Evolutionary conservation across 2,888 invertebrate species (phyloP), one percentile per base, ranked within the genome.

Genomic region (Crioceris asparagi): DNA sequence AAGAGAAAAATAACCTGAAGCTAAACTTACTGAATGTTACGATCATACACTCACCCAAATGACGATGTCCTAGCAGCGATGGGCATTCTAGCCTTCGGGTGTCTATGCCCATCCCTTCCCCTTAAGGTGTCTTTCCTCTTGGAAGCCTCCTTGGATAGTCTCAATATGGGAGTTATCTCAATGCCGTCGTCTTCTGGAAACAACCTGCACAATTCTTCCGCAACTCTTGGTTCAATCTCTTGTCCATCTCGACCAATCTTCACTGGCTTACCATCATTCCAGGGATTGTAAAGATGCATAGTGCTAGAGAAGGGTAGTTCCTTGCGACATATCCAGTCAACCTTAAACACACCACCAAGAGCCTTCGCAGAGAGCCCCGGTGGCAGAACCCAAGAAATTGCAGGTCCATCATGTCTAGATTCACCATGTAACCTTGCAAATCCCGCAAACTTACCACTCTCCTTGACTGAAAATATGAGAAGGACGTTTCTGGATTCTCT

Each of bases 161-260:
- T 74, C 46, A 92, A 64, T 49, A 91, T 84, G 12, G 87, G 83
- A 12, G 86, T 86, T 72, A 92, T 75, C 67, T 92, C 91, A 53
- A 91, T 82, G 47, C 81, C 80, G 48, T 88, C 84, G 65, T 97
- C 97, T 64, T 90, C 83, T 2, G 92, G 85, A 65, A 97, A 97
- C 31, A 96, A 68, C 41, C 93, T 77, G 59, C 92, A 97, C 40
- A 97, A 68, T 61, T 93, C 91, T 62, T 91, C 90, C 12, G 92
- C 97, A 36, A 92, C 88, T 62, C 86, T 79, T 2, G 94, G 93
- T 62, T 96, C 96, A 50, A 97, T 91, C 73, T 96, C 96, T 73
- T 96, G 85, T 0, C 97, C 97, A 70, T 97, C 97, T 45, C 97
- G 75, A n/a, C 94, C 97, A 55, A 97, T 96, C 72, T 97, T 97